Evolutionary conservation across 2,113 vertebrate species (phyloP).

Genomic region (Malurus cyaneus): DNA sequence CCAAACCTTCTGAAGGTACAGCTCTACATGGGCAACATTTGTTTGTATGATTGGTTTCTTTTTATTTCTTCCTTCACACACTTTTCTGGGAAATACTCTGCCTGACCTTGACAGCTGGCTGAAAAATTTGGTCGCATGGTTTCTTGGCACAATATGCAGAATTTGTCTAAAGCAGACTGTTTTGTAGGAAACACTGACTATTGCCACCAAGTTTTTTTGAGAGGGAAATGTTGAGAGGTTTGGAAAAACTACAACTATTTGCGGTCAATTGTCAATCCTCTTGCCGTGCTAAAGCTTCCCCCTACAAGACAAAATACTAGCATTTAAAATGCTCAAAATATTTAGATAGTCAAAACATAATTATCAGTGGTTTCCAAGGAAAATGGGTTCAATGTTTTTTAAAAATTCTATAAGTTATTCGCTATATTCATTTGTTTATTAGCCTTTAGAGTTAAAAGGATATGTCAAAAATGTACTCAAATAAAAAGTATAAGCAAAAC

Average conservation of each 20-base stretch:
- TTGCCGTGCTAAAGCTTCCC: rapidly evolving
- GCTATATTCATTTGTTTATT: not conserved
- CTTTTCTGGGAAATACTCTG: constrained; percentile 7
- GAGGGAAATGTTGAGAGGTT: not conserved
- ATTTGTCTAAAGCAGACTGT: not conserved
- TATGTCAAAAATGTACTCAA: not conserved
- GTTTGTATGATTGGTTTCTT: not conserved
- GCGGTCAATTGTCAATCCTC: not conserved
- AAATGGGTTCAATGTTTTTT: not conserved
- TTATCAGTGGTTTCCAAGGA: not conserved
- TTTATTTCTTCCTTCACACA: not conserved
- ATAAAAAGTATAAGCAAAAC: not conserved
- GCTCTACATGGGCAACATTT: not conserved
- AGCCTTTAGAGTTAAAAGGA: not conserved
- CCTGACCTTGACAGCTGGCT: constrained; percentile 33
- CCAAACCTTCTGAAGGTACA: not conserved
- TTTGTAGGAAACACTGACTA: not conserved
- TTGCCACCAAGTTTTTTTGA: not conserved
- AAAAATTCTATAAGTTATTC: not conserved
- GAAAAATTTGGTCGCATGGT: not conserved
- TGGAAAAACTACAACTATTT: not conserved
- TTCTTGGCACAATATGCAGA: not conserved
- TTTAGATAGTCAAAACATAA: not conserved
- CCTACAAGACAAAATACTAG: not conserved
- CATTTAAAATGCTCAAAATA: not conserved